These are phyloP conservation scores for Caretta caretta DNA, from an alignment of 2,113 vertebrate species.

Conservation along the genomic window DNA sequence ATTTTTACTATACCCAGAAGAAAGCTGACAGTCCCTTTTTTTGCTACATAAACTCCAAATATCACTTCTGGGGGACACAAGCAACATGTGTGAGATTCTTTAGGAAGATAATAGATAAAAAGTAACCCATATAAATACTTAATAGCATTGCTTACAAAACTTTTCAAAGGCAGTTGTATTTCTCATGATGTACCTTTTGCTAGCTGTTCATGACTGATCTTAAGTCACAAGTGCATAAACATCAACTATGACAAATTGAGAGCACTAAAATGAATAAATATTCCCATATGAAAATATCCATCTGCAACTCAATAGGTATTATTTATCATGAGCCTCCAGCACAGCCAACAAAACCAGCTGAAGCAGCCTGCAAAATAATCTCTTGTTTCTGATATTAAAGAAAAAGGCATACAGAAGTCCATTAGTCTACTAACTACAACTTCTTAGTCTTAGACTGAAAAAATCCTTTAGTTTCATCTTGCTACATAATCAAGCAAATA, in stretches of 20 bases:
- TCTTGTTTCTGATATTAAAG: not conserved
- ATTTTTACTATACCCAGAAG: slow-evolving; percentile 21
- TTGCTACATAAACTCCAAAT: slow-evolving; percentile 25
- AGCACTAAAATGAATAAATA: slow-evolving; percentile 2
- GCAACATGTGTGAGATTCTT: not conserved
- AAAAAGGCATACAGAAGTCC: not conserved
- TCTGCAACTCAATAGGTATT: not conserved
- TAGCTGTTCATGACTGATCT: slow-evolving; percentile 14
- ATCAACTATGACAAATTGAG: not conserved
- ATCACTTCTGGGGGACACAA: not conserved
- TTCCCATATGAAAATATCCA: not conserved
- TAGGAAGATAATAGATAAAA: not conserved
- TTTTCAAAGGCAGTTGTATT: slow-evolving; percentile 30
- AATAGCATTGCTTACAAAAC: slow-evolving; percentile 16
- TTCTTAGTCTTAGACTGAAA: not conserved
- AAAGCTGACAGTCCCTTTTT: slow-evolving; percentile 14
- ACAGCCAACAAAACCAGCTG: slow-evolving; percentile 12
- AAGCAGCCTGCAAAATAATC: slow-evolving; percentile 8
- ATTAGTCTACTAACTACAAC: not conserved
- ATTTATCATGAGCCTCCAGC: slow-evolving; percentile 17
- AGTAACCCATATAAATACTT: slow-evolving; percentile 9
- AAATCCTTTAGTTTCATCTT: not conserved
- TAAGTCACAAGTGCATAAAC: not conserved
- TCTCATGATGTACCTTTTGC: not conserved
- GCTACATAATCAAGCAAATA: not conserved